Conservation (phyloP, 1,140 invertebrate genomes). For the Macrobrachium rosenbergii region DNA sequence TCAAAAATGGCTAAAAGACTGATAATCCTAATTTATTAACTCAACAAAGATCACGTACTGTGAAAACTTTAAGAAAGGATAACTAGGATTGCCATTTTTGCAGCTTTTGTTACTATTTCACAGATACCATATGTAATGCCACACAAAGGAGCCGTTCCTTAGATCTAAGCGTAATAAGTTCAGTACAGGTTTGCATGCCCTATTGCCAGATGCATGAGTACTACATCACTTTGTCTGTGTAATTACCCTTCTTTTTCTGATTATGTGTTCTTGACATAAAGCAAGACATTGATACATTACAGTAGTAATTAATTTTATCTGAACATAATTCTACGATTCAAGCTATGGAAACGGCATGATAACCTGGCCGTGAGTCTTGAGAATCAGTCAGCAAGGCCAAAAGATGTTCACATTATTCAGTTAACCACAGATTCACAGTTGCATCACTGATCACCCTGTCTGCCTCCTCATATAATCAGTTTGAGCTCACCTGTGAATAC, state of each 20-base stretch:
- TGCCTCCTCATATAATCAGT: constrained; percentile 28
- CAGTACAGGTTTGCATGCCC: too few relatives aligned
- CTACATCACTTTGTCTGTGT: too few relatives aligned
- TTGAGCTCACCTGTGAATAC: constrained; percentile 16
- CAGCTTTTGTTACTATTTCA: too few relatives aligned
- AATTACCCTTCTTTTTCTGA: neutral
- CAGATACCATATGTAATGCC: too few relatives aligned
- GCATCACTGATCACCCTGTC: neutral
- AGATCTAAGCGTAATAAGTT: too few relatives aligned
- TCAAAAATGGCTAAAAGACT: too few relatives aligned
- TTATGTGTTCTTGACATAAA: constrained; percentile 32
- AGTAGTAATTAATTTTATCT: constrained; percentile 21
- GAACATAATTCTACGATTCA: constrained; percentile 30
- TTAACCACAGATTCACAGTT: constrained; percentile 4
- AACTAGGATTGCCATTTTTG: too few relatives aligned
- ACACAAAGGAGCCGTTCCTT: too few relatives aligned
- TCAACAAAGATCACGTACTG: too few relatives aligned
- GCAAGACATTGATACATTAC: constrained; percentile 31
- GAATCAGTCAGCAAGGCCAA: constrained; percentile 6
- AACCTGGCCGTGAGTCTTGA: constrained; percentile 29
- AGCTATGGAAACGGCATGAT: constrained; percentile 23
- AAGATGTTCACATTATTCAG: constrained; percentile 20
- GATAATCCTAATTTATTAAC: too few relatives aligned
- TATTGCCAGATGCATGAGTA: too few relatives aligned
- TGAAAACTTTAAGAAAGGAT: too few relatives aligned